Percentiles rank a stretch among this genome's conserved stretches.
These are phyloP conservation scores for Caenorhabditis zanzibari DNA, from an alignment of 2,888 invertebrate species.

Conservation along the genomic window DNA sequence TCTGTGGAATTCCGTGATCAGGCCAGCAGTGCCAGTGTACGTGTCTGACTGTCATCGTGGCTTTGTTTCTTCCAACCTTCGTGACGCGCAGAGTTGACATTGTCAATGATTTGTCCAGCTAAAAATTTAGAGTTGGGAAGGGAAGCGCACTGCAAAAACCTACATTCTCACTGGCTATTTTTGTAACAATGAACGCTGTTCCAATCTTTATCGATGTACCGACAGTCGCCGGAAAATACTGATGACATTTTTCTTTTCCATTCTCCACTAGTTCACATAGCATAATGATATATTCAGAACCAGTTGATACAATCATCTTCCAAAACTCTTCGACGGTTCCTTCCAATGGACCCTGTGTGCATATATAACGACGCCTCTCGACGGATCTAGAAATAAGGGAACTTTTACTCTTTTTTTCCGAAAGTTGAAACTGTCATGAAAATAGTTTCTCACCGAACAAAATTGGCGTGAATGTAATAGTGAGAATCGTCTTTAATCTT, in stretches of 20 bases:
- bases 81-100: conserved; percentile 34
- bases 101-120: conserved; percentile 51
- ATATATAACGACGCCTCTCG: conserved; percentile 58
- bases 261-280: conserved; percentile 66
- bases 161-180: conserved; percentile 29
- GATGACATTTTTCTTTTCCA: conserved; percentile 59
- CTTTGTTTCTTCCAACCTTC: conserved; percentile 4
- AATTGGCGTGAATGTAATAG: conserved; percentile 72
- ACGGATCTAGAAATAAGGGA: conserved; percentile 9
- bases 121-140: neutral
- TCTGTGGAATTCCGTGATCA: conserved; percentile 65
- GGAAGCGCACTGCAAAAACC: too few species aligned
- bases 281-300: conserved; percentile 62
- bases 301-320: conserved; percentile 70
- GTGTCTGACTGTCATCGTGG: conserved; percentile 37
- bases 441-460: conserved; percentile 34
- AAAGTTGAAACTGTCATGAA: neutral
- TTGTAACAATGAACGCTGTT: conserved; percentile 28
- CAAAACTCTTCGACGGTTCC: conserved; percentile 66
- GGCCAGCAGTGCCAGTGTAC: conserved; percentile 66
- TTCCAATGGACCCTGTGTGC: conserved; percentile 73
- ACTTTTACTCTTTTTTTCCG: too few species aligned
- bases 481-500: conserved; percentile 39
- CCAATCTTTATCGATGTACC: conserved; percentile 47
- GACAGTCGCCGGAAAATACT: conserved; percentile 56